Evolutionary conservation across 2,888 invertebrate genomes (phyloP), one percentile per base, ranked within the genome.

Genomic region (Ennomos quercinarius): DNA sequence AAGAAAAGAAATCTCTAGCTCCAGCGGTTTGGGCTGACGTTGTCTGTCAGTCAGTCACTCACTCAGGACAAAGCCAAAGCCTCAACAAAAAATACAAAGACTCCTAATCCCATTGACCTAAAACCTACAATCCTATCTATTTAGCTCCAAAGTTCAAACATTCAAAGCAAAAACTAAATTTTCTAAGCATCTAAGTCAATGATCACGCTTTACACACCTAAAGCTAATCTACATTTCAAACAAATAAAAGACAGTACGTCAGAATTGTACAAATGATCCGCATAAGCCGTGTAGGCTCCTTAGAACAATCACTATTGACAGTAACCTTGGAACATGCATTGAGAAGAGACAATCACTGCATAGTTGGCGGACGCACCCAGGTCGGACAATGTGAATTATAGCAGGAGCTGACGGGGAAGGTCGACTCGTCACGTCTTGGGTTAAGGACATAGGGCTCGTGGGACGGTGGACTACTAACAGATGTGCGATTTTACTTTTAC

Each of bases 271-370:
- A 27, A 27, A 50, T 55, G 61, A 64, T 64, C 56, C 42, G 47
- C 45, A 44, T 45, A 57, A 58, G 64, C 48, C 58, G 63, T 62
- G 64, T 70, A 71, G 72, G 68, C 66, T 75, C 60, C 48, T 50
- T 67, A 63, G 62, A 66, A 69, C 70, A 73, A 68, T 68, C 66
- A 70, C 70, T 67, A 68, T 72, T 69, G 72, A 71, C 71, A 77
- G 71, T 79, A 79, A 79, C 91, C 91, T 87, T 91, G 89, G 67
- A 64, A 68, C 79, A 81, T 83, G 80, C 80, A 85, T 83, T 73
- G 83, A 80, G 89, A 90, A 88, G 89, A 87, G 91, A 91, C 91
- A 91, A 89, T 92, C 91, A 86, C 91, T 87, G 90, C 89, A 90
- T 91, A 89, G 76, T 78, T 85, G 64, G 68, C 70, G 76, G 89